These are phyloP conservation scores for Aphidoletes aphidimyza DNA, from an alignment of 2,888 invertebrate genomes.

Conservation along the genomic window DNA sequence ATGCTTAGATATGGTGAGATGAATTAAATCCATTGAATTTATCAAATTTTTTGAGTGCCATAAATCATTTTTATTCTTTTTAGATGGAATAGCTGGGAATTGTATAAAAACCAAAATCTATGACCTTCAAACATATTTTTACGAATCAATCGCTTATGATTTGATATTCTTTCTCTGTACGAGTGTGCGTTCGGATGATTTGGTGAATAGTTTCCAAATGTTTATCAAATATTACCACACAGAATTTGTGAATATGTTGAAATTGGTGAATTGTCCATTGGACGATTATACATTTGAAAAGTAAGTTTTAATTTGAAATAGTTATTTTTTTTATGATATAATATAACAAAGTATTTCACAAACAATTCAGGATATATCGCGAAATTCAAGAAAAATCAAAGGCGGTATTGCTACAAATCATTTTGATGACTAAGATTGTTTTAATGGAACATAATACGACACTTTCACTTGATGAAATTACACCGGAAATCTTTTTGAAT, in stretches of 20 bases:
- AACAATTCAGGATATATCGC: not conserved
- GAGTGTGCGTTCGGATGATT: not conserved
- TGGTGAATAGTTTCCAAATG: not conserved
- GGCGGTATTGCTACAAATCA: not conserved
- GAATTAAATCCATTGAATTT: no score
- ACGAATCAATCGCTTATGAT: not conserved
- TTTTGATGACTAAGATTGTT: not conserved
- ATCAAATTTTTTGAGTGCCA: no score
- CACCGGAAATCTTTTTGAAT: not conserved
- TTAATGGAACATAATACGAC: not conserved
- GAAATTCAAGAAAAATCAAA: not conserved
- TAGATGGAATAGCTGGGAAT: no score
- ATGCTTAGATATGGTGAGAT: no score
- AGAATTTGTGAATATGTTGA: not conserved
- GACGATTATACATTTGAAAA: not conserved
- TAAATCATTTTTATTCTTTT: no score
- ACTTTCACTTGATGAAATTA: not conserved
- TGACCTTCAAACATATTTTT: not conserved
- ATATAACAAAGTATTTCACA: not conserved
- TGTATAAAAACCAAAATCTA: not conserved
- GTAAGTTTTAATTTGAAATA: not conserved
- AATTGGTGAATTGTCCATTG: conserved; percentile 1
- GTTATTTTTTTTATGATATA: not conserved
- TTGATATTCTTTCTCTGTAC: not conserved
- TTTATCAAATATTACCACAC: not conserved